Conservation (phyloP, 2,113 vertebrate species). For the Trichechus manatus region DNA sequence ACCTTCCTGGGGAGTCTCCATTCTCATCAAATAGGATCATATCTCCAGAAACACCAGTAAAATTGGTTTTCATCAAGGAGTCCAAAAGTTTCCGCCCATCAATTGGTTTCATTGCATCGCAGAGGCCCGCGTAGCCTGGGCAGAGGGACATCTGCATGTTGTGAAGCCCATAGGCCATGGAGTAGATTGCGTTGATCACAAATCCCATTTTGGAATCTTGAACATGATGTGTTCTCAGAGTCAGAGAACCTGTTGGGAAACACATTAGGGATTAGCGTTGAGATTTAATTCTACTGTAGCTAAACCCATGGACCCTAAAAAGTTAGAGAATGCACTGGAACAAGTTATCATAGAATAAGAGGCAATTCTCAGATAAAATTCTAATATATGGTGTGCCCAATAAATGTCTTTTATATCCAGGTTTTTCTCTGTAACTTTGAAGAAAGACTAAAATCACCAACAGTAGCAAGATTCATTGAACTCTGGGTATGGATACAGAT, state of each 20-base stretch:
- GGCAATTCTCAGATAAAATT: neutral
- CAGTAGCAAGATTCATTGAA: neutral
- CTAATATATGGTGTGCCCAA: neutral
- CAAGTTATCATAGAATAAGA: neutral
- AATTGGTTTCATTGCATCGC: constrained; percentile 97
- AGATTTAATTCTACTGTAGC: neutral
- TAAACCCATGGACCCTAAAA: neutral
- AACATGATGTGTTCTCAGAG: constrained; percentile 94
- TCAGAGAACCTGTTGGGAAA: constrained; percentile 91
- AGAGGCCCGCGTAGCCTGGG: constrained; percentile 94
- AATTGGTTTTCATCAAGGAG: constrained; percentile 98
- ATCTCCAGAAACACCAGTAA: constrained; percentile 97
- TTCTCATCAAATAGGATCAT: constrained; percentile 97
- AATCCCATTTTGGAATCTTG: constrained; percentile 99
- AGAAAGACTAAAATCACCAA: neutral
- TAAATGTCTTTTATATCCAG: neutral
- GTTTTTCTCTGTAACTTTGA: neutral
- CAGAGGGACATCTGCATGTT: constrained; percentile 96
- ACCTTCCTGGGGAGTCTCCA: constrained; percentile 98
- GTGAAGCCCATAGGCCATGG: constrained; percentile 98
- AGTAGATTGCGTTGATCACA: constrained; percentile 99
- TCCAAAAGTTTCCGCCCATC: constrained; percentile 96
- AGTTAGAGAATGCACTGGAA: neutral
- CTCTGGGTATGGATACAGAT: neutral
- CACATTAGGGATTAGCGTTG: constrained; percentile 37